Percentiles rank a stretch among this genome's conserved stretches.
phyloP scores from a whole-genome alignment of 2,888 invertebrate species.

The Mimumesa dahlbomi region DNA sequence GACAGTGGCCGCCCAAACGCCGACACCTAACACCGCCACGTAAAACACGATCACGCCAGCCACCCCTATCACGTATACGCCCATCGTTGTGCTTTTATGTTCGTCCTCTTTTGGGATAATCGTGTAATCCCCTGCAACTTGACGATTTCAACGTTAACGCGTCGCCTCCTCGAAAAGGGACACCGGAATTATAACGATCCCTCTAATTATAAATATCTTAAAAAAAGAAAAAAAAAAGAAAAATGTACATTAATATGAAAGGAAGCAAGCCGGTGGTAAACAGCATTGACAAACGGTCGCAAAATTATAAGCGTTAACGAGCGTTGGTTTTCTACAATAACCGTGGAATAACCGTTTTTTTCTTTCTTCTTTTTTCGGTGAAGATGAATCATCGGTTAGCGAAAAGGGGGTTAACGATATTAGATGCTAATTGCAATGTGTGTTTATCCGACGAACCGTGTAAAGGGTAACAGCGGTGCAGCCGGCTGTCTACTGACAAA shows the following conservation, averaged over 20 bases:
- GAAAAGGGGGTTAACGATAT: background rate
- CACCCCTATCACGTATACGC: conserved; percentile 83
- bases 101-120: conserved; percentile 32
- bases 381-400: background rate
- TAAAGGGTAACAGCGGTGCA: background rate
- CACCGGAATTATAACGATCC: background rate
- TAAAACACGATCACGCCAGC: conserved; percentile 86
- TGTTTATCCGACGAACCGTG: conserved; percentile 1
- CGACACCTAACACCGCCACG: conserved; percentile 84
- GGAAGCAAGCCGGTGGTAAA: too few relatives aligned
- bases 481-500: background rate
- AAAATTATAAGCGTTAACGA: too few relatives aligned
- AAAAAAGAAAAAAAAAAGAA: background rate
- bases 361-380: too few relatives aligned
- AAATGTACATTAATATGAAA: too few relatives aligned
- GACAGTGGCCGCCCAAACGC: conserved; percentile 82
- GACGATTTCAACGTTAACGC: conserved; percentile 26
- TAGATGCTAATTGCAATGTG: conserved; percentile 18
- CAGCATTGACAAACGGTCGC: too few relatives aligned
- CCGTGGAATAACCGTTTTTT: too few relatives aligned
- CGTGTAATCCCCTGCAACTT: conserved; percentile 42
- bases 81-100: conserved; percentile 65
- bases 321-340: too few relatives aligned
- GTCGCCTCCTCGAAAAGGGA: background rate
- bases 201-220: too few relatives aligned